Percentiles rank a stretch among this genome's conserved stretches.
These are phyloP conservation scores for Ceryle rudis DNA, from an alignment of 2,797 vertebrate species.

Conservation along the genomic window DNA sequence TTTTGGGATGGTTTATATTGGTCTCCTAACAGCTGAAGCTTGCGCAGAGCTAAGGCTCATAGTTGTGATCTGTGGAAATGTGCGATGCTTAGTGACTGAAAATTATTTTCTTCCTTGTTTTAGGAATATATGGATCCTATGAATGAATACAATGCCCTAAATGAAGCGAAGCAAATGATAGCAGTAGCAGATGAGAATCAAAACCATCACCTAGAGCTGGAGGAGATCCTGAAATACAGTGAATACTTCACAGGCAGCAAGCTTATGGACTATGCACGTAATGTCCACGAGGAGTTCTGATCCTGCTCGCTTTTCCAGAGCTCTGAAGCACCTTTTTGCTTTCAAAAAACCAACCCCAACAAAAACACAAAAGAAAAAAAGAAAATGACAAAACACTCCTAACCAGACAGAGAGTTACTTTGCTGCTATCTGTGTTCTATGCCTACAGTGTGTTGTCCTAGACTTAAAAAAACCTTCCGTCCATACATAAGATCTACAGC, in stretches of 20 bases:
- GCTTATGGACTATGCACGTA: constrained; percentile 97
- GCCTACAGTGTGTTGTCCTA: neutral
- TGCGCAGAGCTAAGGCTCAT: neutral
- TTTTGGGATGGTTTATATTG: neutral
- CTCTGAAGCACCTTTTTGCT: constrained; percentile 23
- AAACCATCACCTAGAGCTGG: constrained; percentile 90
- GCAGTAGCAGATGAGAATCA: constrained; percentile 98
- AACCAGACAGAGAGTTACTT: neutral
- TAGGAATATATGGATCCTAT: constrained; percentile 99
- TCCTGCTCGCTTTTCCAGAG: neutral
- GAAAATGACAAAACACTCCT: neutral
- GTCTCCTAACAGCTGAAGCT: neutral
- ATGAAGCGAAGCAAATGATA: constrained; percentile 98
- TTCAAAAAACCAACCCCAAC: neutral
- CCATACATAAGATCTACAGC: neutral
- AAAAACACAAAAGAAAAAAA: too few species aligned
- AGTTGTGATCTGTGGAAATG: neutral
- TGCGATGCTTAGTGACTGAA: neutral
- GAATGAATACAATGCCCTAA: constrained; percentile 96
- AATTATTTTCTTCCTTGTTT: neutral
- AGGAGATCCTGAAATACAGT: constrained; percentile 97
- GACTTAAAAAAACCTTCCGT: neutral
- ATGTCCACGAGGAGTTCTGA: constrained; percentile 97
- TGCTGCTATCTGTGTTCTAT: constrained; percentile 62
- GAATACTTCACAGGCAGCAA: constrained; percentile 99